phyloP scores from a whole-genome alignment of 2,888 invertebrate genomes.

The Perdita meconis region DNA sequence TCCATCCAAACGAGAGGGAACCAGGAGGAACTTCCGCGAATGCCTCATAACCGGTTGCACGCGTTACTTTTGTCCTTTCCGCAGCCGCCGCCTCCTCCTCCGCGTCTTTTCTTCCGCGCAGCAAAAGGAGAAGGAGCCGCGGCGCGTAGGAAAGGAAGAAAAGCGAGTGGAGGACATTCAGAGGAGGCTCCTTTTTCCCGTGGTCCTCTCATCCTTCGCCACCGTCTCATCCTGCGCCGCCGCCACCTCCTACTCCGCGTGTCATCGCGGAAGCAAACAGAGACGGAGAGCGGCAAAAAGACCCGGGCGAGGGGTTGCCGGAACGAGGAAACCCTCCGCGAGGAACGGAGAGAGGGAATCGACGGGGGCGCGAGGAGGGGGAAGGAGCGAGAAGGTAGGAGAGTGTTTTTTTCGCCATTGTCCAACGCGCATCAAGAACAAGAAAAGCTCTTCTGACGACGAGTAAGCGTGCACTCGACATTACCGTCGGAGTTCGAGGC shows the following conservation, averaged over 20 bases:
- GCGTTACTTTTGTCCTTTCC: conserved; percentile 76
- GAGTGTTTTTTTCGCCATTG: conserved; percentile 80
- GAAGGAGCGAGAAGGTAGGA: conserved; percentile 54
- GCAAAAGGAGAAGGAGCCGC: conserved; percentile 63
- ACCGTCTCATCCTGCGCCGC: conserved; percentile 10
- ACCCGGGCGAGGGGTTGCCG: conserved; percentile 55
- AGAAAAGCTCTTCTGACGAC: conserved; percentile 78
- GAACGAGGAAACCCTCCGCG: conserved; percentile 53
- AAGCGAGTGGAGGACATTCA: conserved; percentile 71
- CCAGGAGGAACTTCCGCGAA: conserved; percentile 65
- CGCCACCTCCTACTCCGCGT: conserved; percentile 36
- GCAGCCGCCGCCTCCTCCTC: conserved; percentile 32
- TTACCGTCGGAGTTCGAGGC: conserved; percentile 66
- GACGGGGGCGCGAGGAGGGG: conserved; percentile 1
- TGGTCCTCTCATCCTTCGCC: conserved; percentile 43
- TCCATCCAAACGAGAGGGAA: conserved; percentile 36
- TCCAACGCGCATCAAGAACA: conserved; percentile 80
- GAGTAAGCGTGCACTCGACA: conserved; percentile 71
- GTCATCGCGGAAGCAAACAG: conserved; percentile 62
- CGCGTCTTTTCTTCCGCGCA: conserved; percentile 47
- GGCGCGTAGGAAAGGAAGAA: conserved; percentile 55
- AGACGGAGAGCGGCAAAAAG: conserved; percentile 56
- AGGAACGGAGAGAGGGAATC: conserved; percentile 39
- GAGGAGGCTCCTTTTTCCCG: conserved; percentile 61
- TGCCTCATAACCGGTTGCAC: conserved; percentile 61